Percentiles rank a stretch among this genome's conserved stretches.
Evolutionary conservation across 1,140 invertebrate species (phyloP).

Genomic region (Belonocnema kinseyi): DNA sequence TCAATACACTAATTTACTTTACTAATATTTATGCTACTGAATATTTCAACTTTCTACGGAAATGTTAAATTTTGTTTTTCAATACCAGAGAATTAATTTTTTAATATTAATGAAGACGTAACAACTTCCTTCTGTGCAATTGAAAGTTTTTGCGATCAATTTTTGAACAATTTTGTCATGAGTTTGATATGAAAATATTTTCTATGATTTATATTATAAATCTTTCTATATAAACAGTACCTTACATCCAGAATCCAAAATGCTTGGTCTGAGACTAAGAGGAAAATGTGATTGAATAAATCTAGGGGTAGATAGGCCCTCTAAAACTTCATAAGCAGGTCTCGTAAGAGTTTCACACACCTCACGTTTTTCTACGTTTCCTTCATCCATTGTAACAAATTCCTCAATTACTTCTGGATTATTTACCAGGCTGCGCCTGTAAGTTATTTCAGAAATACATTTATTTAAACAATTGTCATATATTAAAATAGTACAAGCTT

Average conservation of each 20-base stretch:
- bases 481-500: background rate
- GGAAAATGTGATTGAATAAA: conserved; percentile 86
- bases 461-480: background rate
- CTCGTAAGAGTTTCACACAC: conserved; percentile 74
- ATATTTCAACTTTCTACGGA: no score
- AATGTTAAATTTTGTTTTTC: no score
- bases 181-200: no score
- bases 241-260: conserved; percentile 77
- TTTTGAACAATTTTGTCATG: no score
- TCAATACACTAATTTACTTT: no score
- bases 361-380: conserved; percentile 67
- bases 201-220: no score
- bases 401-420: conserved; percentile 78
- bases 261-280: conserved; percentile 81
- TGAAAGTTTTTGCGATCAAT: no score
- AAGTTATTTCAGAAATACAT: background rate
- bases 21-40: no score
- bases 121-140: no score
- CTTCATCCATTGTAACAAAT: conserved; percentile 75
- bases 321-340: conserved; percentile 75
- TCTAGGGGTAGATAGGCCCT: conserved; percentile 72
- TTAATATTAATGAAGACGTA: no score
- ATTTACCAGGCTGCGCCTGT: conserved; percentile 78
- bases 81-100: no score
- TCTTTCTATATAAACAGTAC: conserved; percentile 25